Conservation (phyloP, 2,113 vertebrate genomes). For the Oncorhynchus nerka region DNA sequence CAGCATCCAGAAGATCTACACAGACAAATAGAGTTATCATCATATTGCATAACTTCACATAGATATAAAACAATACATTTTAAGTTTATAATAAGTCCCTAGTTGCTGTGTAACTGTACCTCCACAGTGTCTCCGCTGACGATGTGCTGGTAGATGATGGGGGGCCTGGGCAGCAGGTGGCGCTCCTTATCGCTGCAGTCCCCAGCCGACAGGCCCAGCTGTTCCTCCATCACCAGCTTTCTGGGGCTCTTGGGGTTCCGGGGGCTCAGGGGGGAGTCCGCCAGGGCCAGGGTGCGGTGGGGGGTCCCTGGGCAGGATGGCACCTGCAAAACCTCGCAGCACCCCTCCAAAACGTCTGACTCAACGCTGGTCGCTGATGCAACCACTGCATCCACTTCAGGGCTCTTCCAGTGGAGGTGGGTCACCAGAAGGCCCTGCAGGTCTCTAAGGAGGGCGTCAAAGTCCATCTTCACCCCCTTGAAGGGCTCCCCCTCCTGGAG, state of each 20-base stretch:
- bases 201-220: background rate
- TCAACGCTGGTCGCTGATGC: background rate
- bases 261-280: background rate
- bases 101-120: background rate
- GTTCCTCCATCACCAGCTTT: background rate
- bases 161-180: constrained; percentile 4
- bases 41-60: background rate
- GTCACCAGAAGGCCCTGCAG: background rate
- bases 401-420: background rate
- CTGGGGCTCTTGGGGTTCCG: background rate
- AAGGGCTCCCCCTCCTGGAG: background rate
- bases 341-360: background rate
- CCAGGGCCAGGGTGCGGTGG: background rate
- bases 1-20: constrained; percentile 2
- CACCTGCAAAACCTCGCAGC: background rate
- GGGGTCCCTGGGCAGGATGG: background rate
- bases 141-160: constrained; percentile 9
- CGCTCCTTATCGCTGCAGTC: background rate
- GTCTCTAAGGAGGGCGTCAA: background rate
- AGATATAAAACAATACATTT: background rate
- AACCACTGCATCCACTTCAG: background rate
- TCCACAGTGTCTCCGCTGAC: background rate
- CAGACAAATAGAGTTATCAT: background rate
- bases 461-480: background rate
- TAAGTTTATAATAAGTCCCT: background rate